These are phyloP conservation scores for Rhorus exstirpatorius DNA, from an alignment of 2,888 invertebrate genomes.

Conservation along the genomic window DNA sequence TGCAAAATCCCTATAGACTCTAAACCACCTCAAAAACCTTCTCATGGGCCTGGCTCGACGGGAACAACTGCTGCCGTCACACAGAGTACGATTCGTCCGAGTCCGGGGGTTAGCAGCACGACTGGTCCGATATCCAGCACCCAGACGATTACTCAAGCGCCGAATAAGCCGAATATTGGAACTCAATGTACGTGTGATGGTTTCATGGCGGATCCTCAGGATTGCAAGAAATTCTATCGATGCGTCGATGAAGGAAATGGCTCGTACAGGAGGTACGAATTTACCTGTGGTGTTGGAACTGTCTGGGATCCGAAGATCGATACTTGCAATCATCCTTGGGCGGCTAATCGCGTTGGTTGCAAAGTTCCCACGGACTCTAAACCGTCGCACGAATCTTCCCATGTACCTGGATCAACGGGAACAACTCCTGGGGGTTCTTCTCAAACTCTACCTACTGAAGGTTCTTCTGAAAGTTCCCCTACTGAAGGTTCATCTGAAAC, in stretches of 20 bases:
- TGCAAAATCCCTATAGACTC: conserved; percentile 22
- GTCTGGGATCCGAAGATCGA: conserved; percentile 88
- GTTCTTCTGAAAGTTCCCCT: not conserved
- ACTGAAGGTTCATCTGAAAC: not conserved
- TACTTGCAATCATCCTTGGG: conserved; percentile 87
- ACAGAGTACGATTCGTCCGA: not conserved
- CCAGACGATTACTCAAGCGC: conserved; percentile 20
- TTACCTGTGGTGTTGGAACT: conserved; percentile 88
- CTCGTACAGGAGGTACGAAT: conserved; percentile 86
- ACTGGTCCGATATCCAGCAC: conserved; percentile 14
- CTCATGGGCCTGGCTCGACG: not conserved
- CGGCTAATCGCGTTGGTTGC: conserved; percentile 76
- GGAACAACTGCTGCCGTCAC: not conserved
- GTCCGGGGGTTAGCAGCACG: conserved; percentile 49
- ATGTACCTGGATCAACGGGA: not conserved
- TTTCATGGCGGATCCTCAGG: conserved; percentile 85
- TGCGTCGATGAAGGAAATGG: conserved; percentile 86
- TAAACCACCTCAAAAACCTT: not conserved
- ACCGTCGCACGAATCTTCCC: conserved; percentile 49
- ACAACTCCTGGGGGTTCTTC: conserved; percentile 9
- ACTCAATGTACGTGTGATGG: conserved; percentile 83
- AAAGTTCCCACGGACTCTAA: conserved; percentile 13
- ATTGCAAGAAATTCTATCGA: conserved; percentile 85
- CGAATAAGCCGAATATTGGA: conserved; percentile 70
- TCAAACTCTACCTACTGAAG: not conserved